Conservation (phyloP, 2,888 invertebrate genomes). For the Drosophila atripex region DNA sequence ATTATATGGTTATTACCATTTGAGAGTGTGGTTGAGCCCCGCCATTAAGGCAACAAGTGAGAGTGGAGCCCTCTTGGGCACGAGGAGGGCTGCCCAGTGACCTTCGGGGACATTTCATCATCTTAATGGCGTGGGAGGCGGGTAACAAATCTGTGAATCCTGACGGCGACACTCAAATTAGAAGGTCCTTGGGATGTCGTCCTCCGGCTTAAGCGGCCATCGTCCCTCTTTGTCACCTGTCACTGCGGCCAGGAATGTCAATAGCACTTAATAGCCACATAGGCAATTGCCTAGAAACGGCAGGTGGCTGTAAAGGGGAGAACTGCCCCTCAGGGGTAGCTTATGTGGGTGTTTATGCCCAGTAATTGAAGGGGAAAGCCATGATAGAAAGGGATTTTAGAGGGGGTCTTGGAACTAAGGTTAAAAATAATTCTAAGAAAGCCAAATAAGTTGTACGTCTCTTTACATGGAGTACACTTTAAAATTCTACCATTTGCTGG, state of each 20-base stretch:
- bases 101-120: conserved; percentile 68
- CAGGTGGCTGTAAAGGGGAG: not conserved
- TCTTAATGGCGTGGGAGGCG: conserved; percentile 51
- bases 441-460: not conserved
- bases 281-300: conserved; percentile 9
- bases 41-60: conserved; percentile 76
- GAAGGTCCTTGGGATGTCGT: conserved; percentile 23
- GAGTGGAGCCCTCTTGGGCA: not conserved
- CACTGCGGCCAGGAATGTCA: conserved; percentile 36
- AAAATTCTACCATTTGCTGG: not conserved
- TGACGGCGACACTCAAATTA: conserved; percentile 54
- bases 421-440: not conserved
- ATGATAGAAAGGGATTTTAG: not conserved
- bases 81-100: conserved; percentile 28
- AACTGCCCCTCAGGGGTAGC: conserved; percentile 3
- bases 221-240: conserved; percentile 24
- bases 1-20: conserved; percentile 51
- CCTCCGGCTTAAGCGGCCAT: conserved; percentile 26
- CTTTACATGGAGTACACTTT: not conserved
- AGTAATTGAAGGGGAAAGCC: conserved; percentile 12
- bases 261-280: conserved; percentile 45
- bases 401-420: not conserved
- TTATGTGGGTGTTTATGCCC: conserved; percentile 30
- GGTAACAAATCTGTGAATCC: conserved; percentile 33
- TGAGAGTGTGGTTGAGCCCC: conserved; percentile 45